Evolutionary conservation across 2,113 vertebrate species (phyloP), one percentile per base, ranked within the genome.

Genomic region (Sphyrna mokarran): DNA sequence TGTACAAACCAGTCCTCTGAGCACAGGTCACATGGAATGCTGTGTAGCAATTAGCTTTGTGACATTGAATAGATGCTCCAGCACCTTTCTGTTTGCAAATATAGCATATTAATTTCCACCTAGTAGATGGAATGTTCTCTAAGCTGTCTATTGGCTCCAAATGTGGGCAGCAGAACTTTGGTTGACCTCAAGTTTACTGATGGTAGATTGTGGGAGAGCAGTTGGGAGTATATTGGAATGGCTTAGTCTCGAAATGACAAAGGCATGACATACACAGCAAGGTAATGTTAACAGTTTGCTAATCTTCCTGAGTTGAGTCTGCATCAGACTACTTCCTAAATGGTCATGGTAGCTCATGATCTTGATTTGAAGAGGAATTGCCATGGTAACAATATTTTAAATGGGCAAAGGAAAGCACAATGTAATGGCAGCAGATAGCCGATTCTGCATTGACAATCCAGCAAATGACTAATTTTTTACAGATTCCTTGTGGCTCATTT

Each of bases 11-110:
- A 0, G 99, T 98, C 6, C 98, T 98, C 96, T 99, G 99, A 11
- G 99, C 99, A 91, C 99, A 99, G 0, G 99, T 99, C 96, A 99
- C 99, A 0, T 99, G 99, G 97, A 99, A 99, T 54, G 99, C 99
- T 0, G 99, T 99, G 97, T 99, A 99, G 97, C 99, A 99, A 98
- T 99, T 99, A 96, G 99, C 98, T 96, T 99, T 99, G 97, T 99
- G 98, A 97, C 99, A 99, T 0, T 99, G 99, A 96, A 99, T 99
- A 29, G 99, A 98, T 23, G 99, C 99, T 4, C 99, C 99, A 4
- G 97, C 97, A 89, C 99, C 98, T 96, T 99, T 99, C 97, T 98
- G 98, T 97, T 99, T 99, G 97, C 99, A 99, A 97, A 99, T 97
- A 96, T 98, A 99, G 96, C 99, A 99, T 0, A 98, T 98, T 10